Percentiles rank a stretch among this genome's conserved stretches.
These are phyloP conservation scores for Notechis scutatus DNA, from an alignment of 2,113 vertebrate genomes.

Conservation along the genomic window DNA sequence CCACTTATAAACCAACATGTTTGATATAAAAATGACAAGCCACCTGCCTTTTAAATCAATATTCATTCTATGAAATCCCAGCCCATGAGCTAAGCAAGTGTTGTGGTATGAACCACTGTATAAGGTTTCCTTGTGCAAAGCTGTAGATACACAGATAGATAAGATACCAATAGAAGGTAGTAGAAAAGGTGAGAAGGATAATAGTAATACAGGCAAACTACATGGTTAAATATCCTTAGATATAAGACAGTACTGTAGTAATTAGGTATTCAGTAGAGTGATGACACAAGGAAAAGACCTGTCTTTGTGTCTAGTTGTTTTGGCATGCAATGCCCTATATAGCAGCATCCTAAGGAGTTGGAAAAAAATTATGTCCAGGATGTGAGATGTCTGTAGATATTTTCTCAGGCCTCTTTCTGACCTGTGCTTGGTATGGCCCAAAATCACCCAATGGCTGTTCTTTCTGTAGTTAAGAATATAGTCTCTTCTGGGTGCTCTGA, in stretches of 20 bases:
- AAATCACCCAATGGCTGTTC: neutral
- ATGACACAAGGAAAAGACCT: neutral
- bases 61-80: neutral
- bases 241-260: neutral
- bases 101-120: neutral
- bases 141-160: neutral
- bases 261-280: neutral
- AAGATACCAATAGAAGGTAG: no score
- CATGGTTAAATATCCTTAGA: no score
- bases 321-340: neutral
- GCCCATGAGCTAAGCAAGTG: neutral
- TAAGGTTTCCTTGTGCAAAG: neutral
- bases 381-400: neutral
- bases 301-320: neutral
- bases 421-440: neutral
- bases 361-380: neutral
- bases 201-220: no score
- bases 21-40: neutral
- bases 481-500: neutral
- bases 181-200: no score
- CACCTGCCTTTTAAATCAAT: neutral
- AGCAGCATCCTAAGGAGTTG: neutral
- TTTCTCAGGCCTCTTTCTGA: neutral
- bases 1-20: neutral
- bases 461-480: neutral